phyloP scores from a whole-genome alignment of 2,113 vertebrate genomes.

The Callospermophilus lateralis region DNA sequence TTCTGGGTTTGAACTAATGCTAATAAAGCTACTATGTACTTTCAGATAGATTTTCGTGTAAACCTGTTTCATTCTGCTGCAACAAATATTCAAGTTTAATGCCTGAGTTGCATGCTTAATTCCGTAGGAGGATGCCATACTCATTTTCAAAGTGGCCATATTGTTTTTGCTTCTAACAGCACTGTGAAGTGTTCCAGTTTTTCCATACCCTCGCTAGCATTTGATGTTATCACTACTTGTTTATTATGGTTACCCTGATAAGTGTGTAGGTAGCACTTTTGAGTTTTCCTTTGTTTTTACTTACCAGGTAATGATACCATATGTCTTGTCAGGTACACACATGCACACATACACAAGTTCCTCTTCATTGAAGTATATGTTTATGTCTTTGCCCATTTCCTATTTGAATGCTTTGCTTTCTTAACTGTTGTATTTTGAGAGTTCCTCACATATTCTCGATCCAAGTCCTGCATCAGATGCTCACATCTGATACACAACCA shows the following conservation, averaged over 20 bases:
- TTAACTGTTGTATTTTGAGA: neutral
- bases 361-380: neutral
- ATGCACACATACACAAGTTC: too few species aligned
- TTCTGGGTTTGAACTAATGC: neutral
- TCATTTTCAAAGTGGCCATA: neutral
- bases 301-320: neutral
- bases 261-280: neutral
- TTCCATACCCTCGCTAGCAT: neutral
- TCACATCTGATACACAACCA: neutral
- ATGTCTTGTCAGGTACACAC: neutral
- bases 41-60: neutral
- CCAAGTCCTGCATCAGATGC: neutral
- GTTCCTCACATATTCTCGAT: neutral
- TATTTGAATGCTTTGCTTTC: neutral
- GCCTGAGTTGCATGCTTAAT: neutral
- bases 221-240: neutral
- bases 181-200: neutral
- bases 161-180: neutral
- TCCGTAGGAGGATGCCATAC: neutral
- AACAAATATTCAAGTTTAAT: neutral
- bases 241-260: neutral
- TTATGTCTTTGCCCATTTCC: neutral
- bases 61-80: neutral
- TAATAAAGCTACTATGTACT: neutral
- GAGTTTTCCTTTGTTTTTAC: neutral